These are phyloP conservation scores for Leucopsar rothschildi DNA, from an alignment of 2,113 vertebrate genomes.

Conservation along the genomic window DNA sequence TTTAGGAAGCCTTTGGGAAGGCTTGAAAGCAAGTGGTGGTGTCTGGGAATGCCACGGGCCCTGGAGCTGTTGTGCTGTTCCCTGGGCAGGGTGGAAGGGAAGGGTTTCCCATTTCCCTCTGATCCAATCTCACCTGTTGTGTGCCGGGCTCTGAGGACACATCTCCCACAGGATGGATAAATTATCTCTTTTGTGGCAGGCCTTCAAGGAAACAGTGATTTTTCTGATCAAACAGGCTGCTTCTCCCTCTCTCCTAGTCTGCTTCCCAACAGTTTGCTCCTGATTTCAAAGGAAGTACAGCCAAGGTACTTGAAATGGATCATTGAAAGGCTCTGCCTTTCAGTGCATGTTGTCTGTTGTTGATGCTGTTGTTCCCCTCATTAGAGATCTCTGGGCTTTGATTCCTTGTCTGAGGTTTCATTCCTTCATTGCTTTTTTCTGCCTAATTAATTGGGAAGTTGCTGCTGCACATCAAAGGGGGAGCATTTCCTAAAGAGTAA, in stretches of 20 bases:
- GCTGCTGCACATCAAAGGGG: conserved; percentile 61
- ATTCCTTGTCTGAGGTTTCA: conserved; percentile 44
- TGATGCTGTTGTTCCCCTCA: conserved; percentile 45
- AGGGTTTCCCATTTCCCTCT: neutral
- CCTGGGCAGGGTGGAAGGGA: neutral
- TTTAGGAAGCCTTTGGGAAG: neutral
- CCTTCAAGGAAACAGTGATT: conserved; percentile 24
- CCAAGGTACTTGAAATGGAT: neutral
- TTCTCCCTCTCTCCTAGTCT: neutral
- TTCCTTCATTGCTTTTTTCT: conserved; percentile 30
- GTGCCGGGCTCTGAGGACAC: neutral
- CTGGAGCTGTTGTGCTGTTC: neutral
- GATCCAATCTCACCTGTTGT: accelerated
- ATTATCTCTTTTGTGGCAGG: neutral
- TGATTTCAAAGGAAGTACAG: conserved; percentile 2
- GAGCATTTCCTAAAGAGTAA: conserved; percentile 51
- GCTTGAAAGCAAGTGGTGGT: neutral
- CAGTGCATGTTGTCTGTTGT: neutral
- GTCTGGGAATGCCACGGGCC: neutral
- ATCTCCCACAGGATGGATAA: neutral
- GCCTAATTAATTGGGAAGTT: conserved; percentile 56
- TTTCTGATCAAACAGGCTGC: neutral
- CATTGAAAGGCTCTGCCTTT: neutral
- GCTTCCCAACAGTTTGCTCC: neutral
- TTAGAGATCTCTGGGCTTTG: conserved; percentile 52